A percentile compares a stretch with the other conserved stretches of the same genome.
phyloP scores from a whole-genome alignment of 2,888 invertebrate species.

The Phengaris arion region DNA sequence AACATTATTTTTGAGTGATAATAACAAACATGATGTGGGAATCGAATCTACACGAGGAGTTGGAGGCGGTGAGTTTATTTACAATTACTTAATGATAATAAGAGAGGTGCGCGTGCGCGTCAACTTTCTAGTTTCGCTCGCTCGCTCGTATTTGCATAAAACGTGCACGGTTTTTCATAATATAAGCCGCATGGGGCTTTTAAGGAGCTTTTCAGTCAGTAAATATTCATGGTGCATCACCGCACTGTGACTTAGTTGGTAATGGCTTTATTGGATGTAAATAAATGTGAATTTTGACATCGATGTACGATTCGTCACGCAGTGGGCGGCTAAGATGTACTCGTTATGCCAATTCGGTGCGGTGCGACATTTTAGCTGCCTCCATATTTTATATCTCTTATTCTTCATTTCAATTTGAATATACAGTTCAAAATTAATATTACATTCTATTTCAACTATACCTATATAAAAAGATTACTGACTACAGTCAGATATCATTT shows the following conservation, averaged over 20 bases:
- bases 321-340: conserved; percentile 30
- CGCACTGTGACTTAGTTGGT: conserved; percentile 57
- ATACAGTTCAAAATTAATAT: neutral
- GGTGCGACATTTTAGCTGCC: neutral
- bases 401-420: neutral
- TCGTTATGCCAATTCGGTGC: no score
- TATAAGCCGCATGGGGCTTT: conserved; percentile 69
- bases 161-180: conserved; percentile 79
- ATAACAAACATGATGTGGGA: conserved; percentile 73
- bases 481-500: no score
- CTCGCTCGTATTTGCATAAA: conserved; percentile 73
- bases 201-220: conserved; percentile 60
- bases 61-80: conserved; percentile 65
- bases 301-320: conserved; percentile 43
- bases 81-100: conserved; percentile 27
- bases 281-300: conserved; percentile 55
- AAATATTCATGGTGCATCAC: conserved; percentile 67
- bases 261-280: conserved; percentile 65
- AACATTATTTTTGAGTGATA: conserved; percentile 49
- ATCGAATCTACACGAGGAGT: conserved; percentile 67
- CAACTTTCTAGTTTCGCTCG: conserved; percentile 79
- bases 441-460: no score
- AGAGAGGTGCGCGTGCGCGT: conserved; percentile 50
- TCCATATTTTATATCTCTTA: neutral
- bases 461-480: neutral